These are phyloP conservation scores for Phylloscopus collybita DNA, from an alignment of 2,797 vertebrate genomes.

Conservation along the genomic window DNA sequence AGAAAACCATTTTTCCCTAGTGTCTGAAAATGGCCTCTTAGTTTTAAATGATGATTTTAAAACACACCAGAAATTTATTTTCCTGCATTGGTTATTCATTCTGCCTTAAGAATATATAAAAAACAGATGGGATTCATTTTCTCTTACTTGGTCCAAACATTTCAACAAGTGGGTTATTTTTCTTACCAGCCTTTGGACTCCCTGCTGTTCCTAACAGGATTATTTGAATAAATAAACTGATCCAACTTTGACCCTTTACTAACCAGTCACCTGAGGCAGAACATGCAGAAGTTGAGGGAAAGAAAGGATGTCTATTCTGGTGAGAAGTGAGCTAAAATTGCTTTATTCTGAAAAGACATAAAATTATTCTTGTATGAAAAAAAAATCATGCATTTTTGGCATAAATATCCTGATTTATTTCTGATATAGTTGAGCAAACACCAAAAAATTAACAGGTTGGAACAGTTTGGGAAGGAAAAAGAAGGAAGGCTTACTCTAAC, in stretches of 20 bases:
- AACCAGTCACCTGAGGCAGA: neutral
- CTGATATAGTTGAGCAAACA: neutral
- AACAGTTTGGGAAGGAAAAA: neutral
- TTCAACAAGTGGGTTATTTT: slow-evolving; percentile 43
- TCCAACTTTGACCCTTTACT: neutral
- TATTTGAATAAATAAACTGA: slow-evolving; percentile 47
- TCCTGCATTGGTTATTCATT: neutral
- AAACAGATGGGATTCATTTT: slow-evolving; percentile 3
- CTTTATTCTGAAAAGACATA: neutral
- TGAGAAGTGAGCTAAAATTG: neutral
- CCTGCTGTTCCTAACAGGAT: neutral
- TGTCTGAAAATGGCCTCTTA: neutral
- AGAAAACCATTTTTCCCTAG: neutral
- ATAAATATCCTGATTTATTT: neutral
- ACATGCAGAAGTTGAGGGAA: neutral
- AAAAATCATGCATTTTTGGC: neutral
- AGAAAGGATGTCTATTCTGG: neutral
- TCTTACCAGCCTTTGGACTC: slow-evolving; percentile 6
- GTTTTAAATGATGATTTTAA: neutral
- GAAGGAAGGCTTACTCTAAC: neutral
- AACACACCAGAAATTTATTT: slow-evolving; percentile 29
- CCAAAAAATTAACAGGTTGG: neutral
- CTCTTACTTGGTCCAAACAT: neutral
- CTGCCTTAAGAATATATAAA: slow-evolving; percentile 10
- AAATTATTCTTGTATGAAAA: neutral